A percentile compares a stretch with the other conserved stretches of the same genome.
phyloP scores from a whole-genome alignment of 1,140 invertebrate species.

The Diorhabda carinulata region DNA sequence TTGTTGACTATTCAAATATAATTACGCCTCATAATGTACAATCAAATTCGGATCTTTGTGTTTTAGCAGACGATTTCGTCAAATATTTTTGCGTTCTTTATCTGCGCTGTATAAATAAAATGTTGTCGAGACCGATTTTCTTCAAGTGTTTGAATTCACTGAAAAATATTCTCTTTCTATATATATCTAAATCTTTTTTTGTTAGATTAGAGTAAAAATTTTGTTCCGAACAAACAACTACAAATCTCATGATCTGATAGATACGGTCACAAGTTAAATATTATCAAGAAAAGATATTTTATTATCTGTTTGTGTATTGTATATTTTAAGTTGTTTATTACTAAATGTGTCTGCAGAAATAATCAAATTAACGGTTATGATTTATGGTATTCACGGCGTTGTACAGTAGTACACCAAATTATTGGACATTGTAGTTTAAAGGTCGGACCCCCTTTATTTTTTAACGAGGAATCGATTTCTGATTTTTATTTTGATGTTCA shows the following conservation, averaged over 20 bases:
- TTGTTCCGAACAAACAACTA: not conserved
- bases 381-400: too few relatives aligned
- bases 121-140: not conserved
- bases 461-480: too few relatives aligned
- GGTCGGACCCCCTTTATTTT: too few relatives aligned
- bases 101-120: not conserved
- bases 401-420: too few relatives aligned
- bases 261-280: not conserved
- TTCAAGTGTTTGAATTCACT: not conserved
- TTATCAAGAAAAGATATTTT: not conserved
- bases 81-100: slow-evolving; percentile 1
- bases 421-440: too few relatives aligned
- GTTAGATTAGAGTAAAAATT: not conserved
- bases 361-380: too few relatives aligned
- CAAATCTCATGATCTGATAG: not conserved
- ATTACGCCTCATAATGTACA: too few relatives aligned
- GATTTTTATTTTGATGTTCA: too few relatives aligned
- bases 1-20: too few relatives aligned
- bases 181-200: not conserved
- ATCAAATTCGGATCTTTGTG: too few relatives aligned
- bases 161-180: not conserved
- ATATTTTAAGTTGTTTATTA: not conserved
- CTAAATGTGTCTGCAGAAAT: not conserved
- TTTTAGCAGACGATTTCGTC: not conserved
- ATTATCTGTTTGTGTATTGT: not conserved